These are phyloP conservation scores for Tenebrosternarchus preto DNA, from an alignment of 2,113 vertebrate genomes.

Conservation along the genomic window DNA sequence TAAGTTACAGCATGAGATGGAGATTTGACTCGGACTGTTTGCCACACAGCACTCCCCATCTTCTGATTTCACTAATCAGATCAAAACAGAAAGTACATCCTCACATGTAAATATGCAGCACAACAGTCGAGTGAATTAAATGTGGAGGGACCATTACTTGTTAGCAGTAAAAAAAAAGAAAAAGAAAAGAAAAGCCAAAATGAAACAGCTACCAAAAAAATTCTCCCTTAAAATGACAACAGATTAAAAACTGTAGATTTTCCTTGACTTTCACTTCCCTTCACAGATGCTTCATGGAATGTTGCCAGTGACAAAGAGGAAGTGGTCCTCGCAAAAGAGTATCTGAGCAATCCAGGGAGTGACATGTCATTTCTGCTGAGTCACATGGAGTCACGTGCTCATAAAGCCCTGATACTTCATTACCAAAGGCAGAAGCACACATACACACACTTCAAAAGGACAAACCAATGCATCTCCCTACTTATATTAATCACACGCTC, in stretches of 20 bases:
- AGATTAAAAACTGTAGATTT: not conserved
- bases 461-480: not conserved
- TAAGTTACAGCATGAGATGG: constrained; percentile 10
- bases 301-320: constrained; percentile 39
- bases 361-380: constrained; percentile 28
- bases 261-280: not conserved
- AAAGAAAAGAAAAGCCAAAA: not conserved
- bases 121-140: not conserved
- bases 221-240: not conserved
- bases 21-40: not conserved
- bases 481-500: not conserved
- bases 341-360: constrained; percentile 49
- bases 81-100: no score
- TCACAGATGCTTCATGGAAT: constrained; percentile 43
- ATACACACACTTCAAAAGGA: not conserved
- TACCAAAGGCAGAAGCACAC: constrained; percentile 10
- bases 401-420: not conserved
- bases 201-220: constrained; percentile 20
- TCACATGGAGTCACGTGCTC: constrained; percentile 44
- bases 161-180: not conserved
- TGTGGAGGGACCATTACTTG: not conserved
- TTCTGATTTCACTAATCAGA: not conserved
- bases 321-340: constrained; percentile 32
- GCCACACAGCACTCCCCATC: not conserved
- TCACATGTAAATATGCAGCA: not conserved